A percentile compares a stretch with the other conserved stretches of the same genome.
Evolutionary conservation across 2,888 invertebrate genomes (phyloP).

Genomic region (Cerceris ruficornis): DNA sequence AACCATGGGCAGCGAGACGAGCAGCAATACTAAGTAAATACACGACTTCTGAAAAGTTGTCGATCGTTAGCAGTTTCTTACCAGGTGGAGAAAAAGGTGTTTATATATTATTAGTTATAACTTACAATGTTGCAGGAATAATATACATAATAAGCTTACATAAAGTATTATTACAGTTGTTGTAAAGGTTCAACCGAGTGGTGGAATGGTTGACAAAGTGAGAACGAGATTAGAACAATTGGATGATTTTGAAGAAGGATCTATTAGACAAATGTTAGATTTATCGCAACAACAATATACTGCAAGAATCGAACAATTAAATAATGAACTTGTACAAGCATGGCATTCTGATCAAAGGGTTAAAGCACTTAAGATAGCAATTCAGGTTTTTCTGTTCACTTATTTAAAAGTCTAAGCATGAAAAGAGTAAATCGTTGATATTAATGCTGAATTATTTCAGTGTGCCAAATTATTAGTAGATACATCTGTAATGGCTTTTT

Average conservation of each 20-base stretch:
- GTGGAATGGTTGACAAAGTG: slow-evolving; percentile 91
- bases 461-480: slow-evolving; percentile 97
- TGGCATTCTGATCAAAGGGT: slow-evolving; percentile 98
- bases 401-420: slow-evolving; percentile 2
- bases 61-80: slow-evolving; percentile 94
- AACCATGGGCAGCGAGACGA: slow-evolving; percentile 91
- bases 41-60: slow-evolving; percentile 96
- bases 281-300: slow-evolving; percentile 97
- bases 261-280: slow-evolving; percentile 93
- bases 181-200: slow-evolving; percentile 89
- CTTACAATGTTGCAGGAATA: background rate
- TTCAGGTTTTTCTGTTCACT: slow-evolving; percentile 84
- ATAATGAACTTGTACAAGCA: slow-evolving; percentile 93
- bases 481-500: slow-evolving; percentile 95
- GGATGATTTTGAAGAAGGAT: slow-evolving; percentile 96
- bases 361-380: slow-evolving; percentile 97
- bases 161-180: slow-evolving; percentile 83
- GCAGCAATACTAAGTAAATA: slow-evolving; percentile 92
- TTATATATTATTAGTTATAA: slow-evolving; percentile 1
- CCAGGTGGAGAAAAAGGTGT: slow-evolving; percentile 91
- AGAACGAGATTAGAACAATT: slow-evolving; percentile 95
- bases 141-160: background rate
- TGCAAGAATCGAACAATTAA: slow-evolving; percentile 93
- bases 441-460: slow-evolving; percentile 81
- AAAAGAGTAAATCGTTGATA: slow-evolving; percentile 1